Evolutionary conservation across 2,888 invertebrate species (phyloP).

Genomic region (Linnaemya tessellans): DNA sequence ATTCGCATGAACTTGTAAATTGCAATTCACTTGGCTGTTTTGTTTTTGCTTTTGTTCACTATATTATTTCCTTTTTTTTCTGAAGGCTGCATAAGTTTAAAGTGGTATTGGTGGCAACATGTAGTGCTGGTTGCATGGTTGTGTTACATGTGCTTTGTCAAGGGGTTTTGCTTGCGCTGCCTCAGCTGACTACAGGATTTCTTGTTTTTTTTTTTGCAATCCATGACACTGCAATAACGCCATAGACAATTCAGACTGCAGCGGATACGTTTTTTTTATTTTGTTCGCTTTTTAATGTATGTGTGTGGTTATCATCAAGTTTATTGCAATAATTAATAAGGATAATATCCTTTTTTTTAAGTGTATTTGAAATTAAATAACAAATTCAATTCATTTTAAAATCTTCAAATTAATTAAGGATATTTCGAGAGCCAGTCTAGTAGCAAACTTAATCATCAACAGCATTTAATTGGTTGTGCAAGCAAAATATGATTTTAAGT

Average conservation of each 20-base stretch:
- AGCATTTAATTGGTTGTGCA: neutral
- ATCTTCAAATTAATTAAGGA: neutral
- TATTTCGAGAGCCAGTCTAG: neutral
- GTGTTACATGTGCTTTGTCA: neutral
- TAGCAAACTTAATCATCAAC: neutral
- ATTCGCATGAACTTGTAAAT: slow-evolving; percentile 34
- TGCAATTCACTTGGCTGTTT: slow-evolving; percentile 60
- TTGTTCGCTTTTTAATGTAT: neutral
- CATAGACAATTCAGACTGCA: slow-evolving; percentile 56
- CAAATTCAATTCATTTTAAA: neutral
- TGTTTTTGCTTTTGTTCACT: slow-evolving; percentile 24
- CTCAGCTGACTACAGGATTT: slow-evolving; percentile 31
- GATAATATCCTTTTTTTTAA: neutral
- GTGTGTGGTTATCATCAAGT: neutral
- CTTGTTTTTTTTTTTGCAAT: slow-evolving; percentile 4
- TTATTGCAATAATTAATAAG: neutral
- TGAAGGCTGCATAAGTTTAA: slow-evolving; percentile 3
- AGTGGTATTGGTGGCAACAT: slow-evolving; percentile 30
- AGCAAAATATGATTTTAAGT: no score
- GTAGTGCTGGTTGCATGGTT: slow-evolving; percentile 10
- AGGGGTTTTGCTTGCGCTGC: slow-evolving; percentile 45
- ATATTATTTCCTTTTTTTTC: slow-evolving; percentile 29
- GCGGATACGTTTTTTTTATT: slow-evolving; percentile 34
- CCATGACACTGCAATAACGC: slow-evolving; percentile 21
- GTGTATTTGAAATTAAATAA: neutral